A percentile compares a stretch with the other conserved stretches of the same genome.
These are phyloP conservation scores for Agonopterix arenella DNA, from an alignment of 2,888 invertebrate genomes.

Conservation along the genomic window DNA sequence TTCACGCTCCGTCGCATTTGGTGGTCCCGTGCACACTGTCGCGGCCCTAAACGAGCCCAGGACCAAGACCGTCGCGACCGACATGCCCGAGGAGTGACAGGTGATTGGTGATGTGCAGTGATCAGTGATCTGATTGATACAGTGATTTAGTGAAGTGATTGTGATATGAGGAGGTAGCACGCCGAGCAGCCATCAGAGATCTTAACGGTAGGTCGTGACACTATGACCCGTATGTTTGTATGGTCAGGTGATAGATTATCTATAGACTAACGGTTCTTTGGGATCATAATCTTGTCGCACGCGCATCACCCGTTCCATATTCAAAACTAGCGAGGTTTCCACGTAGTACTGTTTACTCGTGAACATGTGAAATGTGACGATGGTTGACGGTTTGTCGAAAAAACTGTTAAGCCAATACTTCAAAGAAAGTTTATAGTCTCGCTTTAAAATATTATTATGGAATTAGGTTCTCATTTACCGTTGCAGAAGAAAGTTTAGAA, in stretches of 20 bases:
- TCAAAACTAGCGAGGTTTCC: conserved; percentile 27
- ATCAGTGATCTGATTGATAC: conserved; percentile 18
- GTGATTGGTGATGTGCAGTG: conserved; percentile 55
- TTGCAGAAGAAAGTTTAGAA: conserved; percentile 50
- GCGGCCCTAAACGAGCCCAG: conserved; percentile 45
- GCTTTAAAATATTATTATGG: conserved; percentile 26
- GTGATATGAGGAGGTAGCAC: conserved; percentile 51
- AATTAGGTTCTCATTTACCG: conserved; percentile 49
- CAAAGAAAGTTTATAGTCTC: conserved; percentile 28
- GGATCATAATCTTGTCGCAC: conserved; percentile 20
- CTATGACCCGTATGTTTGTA: conserved; percentile 52
- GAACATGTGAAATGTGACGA: conserved; percentile 68
- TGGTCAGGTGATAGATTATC: conserved; percentile 54
- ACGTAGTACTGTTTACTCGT: conserved; percentile 51
- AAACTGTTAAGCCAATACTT: conserved; percentile 7
- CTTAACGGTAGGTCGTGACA: conserved; percentile 71
- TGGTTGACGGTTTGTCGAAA: conserved; percentile 9
- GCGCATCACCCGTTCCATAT: conserved; percentile 39
- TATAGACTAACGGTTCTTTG: conserved; percentile 18
- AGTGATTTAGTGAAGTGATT: conserved; percentile 18
- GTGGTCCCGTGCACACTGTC: conserved; percentile 61
- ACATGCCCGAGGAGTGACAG: conserved; percentile 55
- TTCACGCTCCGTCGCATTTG: conserved; percentile 73
- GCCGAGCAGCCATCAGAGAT: conserved; percentile 48
- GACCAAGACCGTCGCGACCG: conserved; percentile 19